Conservation (phyloP, 2,888 invertebrate species). For the Lobophora halterata region DNA sequence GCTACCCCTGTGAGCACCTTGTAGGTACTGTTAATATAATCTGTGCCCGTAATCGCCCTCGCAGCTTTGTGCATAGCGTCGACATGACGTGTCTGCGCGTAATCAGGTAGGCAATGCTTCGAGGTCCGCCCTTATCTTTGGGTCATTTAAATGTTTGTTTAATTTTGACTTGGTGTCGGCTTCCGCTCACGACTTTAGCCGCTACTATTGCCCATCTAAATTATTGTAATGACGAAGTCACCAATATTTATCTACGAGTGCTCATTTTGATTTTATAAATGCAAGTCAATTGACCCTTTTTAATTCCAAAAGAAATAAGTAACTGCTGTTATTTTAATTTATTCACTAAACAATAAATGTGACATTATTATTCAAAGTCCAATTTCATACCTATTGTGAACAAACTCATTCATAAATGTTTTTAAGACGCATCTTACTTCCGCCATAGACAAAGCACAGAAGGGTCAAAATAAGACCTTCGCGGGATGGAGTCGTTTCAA, state of each 20-base stretch:
- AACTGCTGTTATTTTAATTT: too few relatives aligned
- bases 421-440: slow-evolving; percentile 4
- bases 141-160: too few relatives aligned
- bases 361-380: slow-evolving; percentile 9
- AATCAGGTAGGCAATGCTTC: slow-evolving; percentile 16
- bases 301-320: too few relatives aligned
- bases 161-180: too few relatives aligned
- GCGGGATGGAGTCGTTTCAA: slow-evolving; percentile 19
- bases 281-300: too few relatives aligned
- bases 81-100: slow-evolving; percentile 20
- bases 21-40: too few relatives aligned
- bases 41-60: slow-evolving; percentile 1
- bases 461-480: slow-evolving; percentile 25
- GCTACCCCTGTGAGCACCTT: too few relatives aligned
- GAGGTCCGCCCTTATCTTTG: slow-evolving; percentile 6
- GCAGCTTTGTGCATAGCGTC: slow-evolving; percentile 15
- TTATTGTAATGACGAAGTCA: too few relatives aligned
- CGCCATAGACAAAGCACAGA: slow-evolving; percentile 17
- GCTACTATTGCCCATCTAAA: too few relatives aligned
- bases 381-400: slow-evolving; percentile 11
- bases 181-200: too few relatives aligned
- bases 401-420: slow-evolving; percentile 4
- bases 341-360: background rate
- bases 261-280: too few relatives aligned
- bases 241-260: too few relatives aligned